phyloP scores from a whole-genome alignment of 2,797 vertebrate genomes.

The Monodelphis domestica region DNA sequence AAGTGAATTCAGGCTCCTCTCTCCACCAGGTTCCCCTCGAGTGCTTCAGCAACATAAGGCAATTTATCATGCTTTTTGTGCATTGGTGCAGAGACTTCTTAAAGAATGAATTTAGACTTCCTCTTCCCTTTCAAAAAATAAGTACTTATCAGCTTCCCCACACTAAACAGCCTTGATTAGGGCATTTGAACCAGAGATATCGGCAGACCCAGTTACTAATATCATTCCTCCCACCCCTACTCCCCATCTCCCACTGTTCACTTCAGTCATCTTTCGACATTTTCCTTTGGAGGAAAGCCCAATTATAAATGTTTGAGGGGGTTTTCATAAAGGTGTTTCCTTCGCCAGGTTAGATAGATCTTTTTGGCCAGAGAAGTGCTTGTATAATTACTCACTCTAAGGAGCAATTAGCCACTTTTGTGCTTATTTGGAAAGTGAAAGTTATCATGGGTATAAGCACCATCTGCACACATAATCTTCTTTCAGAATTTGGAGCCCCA shows the following conservation, averaged over 20 bases:
- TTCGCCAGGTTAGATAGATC: conserved; percentile 51
- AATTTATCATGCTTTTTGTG: conserved; percentile 71
- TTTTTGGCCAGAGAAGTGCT: conserved; percentile 61
- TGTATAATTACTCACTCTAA: conserved; percentile 52
- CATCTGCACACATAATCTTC: conserved; percentile 26
- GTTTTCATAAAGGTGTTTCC: conserved; percentile 53
- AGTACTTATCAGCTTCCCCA: conserved; percentile 16
- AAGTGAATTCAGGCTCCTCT: conserved; percentile 48
- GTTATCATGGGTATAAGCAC: conserved; percentile 2
- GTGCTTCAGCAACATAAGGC: conserved; percentile 45
- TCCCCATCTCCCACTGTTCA: background rate
- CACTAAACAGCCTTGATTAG: conserved; percentile 1
- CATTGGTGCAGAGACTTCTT: conserved; percentile 35
- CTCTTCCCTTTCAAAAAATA: conserved; percentile 57
- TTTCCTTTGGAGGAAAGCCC: conserved; percentile 60
- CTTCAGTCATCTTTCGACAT: conserved; percentile 52
- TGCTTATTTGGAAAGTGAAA: conserved; percentile 36
- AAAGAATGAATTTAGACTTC: conserved; percentile 62
- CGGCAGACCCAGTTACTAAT: background rate
- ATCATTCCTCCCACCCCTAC: background rate
- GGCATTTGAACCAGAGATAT: background rate
- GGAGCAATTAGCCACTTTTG: conserved; percentile 58
- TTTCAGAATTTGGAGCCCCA: conserved; percentile 51
- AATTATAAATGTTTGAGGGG: conserved; percentile 59
- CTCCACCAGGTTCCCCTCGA: conserved; percentile 57